Evolutionary conservation across 2,797 vertebrate species (phyloP).

Genomic region (Aratinga solstitialis): DNA sequence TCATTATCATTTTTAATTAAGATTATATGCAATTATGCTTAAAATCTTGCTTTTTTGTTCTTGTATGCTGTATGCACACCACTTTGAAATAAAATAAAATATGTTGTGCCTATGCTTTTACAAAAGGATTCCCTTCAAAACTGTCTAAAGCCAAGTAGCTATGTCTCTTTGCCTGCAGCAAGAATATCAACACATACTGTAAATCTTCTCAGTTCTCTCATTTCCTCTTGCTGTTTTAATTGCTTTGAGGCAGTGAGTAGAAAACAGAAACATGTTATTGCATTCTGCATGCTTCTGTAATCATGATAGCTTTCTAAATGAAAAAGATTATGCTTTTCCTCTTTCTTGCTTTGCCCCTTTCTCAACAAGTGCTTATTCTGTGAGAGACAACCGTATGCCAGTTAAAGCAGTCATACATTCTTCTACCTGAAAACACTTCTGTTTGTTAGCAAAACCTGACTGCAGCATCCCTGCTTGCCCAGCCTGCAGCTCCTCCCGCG

Average conservation of each 20-base stretch:
- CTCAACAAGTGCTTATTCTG: not conserved
- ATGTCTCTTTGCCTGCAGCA: not conserved
- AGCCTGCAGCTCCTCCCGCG: not conserved
- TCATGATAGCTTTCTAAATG: not conserved
- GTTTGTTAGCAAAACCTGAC: not conserved
- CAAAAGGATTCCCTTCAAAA: not conserved
- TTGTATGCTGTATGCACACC: not conserved
- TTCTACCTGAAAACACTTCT: not conserved
- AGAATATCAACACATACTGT: not conserved
- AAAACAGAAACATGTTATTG: not conserved
- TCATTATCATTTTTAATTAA: not conserved
- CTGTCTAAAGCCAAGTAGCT: not conserved
- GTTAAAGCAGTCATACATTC: not conserved
- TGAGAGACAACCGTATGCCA: not conserved
- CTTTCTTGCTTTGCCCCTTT: not conserved
- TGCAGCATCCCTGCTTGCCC: not conserved
- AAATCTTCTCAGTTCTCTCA: not conserved
- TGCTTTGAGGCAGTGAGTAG: not conserved
- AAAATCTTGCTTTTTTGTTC: not conserved
- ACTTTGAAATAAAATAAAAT: not conserved
- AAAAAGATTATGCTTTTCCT: not conserved
- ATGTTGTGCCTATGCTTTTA: not conserved
- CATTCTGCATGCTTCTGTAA: not conserved
- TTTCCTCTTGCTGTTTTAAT: slow-evolving; percentile 22
- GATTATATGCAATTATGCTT: not conserved